These are phyloP conservation scores for Rhyzopertha dominica DNA, from an alignment of 1,140 invertebrate genomes.

Conservation along the genomic window DNA sequence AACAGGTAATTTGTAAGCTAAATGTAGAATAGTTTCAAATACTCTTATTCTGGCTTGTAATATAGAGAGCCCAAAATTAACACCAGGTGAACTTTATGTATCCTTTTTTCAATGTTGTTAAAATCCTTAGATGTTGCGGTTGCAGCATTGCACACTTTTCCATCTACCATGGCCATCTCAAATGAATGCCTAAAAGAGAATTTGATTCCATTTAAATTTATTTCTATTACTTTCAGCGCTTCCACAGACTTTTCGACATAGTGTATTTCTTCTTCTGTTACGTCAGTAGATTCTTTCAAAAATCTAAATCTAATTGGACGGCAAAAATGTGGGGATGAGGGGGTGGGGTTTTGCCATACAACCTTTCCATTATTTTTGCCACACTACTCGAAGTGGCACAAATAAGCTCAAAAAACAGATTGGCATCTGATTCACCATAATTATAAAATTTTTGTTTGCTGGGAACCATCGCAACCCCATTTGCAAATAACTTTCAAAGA, in stretches of 20 bases:
- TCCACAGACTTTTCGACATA: too few relatives aligned
- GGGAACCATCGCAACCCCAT: conserved; percentile 38
- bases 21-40: conserved; percentile 42
- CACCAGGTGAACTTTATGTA: conserved; percentile 18
- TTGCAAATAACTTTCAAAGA: conserved; percentile 30
- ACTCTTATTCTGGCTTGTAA: conserved; percentile 42
- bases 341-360: conserved; percentile 35
- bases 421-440: conserved; percentile 25
- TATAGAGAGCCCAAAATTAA: conserved; percentile 36
- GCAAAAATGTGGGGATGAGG: conserved; percentile 37
- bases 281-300: conserved; percentile 31
- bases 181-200: conserved; percentile 33
- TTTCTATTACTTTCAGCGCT: too few relatives aligned
- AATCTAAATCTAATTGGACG: conserved; percentile 35
- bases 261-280: conserved; percentile 34
- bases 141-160: conserved; percentile 43
- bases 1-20: conserved; percentile 38
- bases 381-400: conserved; percentile 34
- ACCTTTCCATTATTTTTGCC: conserved; percentile 26
- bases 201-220: too few relatives aligned
- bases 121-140: conserved; percentile 38
- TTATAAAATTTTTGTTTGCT: conserved; percentile 42
- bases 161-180: conserved; percentile 43
- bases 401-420: conserved; percentile 38
- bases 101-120: conserved; percentile 35